These are phyloP conservation scores for Tipula unca DNA, from an alignment of 2,888 invertebrate species.

Conservation along the genomic window DNA sequence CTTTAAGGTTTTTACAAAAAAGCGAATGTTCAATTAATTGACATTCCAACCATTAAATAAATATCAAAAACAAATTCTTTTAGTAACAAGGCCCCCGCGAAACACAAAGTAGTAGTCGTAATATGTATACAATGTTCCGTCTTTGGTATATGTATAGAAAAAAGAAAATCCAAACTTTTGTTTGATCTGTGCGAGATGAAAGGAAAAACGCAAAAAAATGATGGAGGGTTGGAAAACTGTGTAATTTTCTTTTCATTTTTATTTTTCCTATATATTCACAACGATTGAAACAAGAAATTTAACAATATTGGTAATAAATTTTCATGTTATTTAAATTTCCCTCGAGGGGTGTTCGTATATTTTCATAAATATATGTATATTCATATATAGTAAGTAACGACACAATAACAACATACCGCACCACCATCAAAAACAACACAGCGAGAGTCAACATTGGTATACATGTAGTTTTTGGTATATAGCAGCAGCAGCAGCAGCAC, in stretches of 20 bases:
- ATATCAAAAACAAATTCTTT: not conserved
- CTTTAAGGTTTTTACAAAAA: not conserved
- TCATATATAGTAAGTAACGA: not conserved
- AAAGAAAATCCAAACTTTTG: not conserved
- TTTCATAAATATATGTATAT: not conserved
- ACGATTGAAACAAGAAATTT: constrained; percentile 14
- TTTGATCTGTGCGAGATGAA: not conserved
- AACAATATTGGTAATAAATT: not conserved
- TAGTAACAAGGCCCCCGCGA: not conserved
- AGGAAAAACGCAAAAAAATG: not conserved
- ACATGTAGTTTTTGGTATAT: not conserved
- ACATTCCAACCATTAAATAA: not conserved
- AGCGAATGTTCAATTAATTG: not conserved
- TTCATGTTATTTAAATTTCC: constrained; percentile 8
- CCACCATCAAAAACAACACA: not conserved
- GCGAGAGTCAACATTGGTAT: not conserved
- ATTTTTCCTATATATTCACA: not conserved
- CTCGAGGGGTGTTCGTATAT: not conserved
- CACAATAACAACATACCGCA: not conserved
- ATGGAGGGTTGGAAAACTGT: not conserved
- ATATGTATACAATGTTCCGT: not conserved
- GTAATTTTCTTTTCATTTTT: not conserved
- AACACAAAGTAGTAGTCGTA: not conserved
- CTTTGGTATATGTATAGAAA: not conserved
- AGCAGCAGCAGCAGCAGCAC: not conserved